A percentile compares a stretch with the other conserved stretches of the same genome.
phyloP scores from a whole-genome alignment of 1,140 invertebrate genomes.

The Drosophila nigrodunni region DNA sequence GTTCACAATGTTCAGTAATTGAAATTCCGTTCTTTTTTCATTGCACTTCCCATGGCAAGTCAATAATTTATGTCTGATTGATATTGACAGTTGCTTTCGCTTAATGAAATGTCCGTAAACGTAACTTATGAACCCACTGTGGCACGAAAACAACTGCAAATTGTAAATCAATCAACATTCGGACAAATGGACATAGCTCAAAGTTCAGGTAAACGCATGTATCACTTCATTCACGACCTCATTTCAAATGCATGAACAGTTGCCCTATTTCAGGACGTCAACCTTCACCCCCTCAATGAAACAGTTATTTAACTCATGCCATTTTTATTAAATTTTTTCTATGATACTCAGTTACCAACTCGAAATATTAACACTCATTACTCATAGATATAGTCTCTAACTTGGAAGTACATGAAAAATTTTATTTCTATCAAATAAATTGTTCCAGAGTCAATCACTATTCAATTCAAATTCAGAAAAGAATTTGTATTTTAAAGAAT shows the following conservation, averaged over 20 bases:
- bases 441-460: too few relatives aligned
- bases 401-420: too few relatives aligned
- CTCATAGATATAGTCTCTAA: too few relatives aligned
- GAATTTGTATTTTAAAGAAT: too few relatives aligned
- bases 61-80: slow-evolving; percentile 9
- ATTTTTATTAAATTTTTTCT: too few relatives aligned
- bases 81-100: slow-evolving; percentile 17
- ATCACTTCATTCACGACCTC: slow-evolving; percentile 19
- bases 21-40: background rate
- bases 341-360: too few relatives aligned
- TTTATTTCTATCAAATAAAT: too few relatives aligned
- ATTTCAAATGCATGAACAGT: slow-evolving; percentile 41
- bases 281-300: background rate
- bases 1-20: background rate
- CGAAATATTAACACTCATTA: too few relatives aligned
- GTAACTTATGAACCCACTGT: slow-evolving; percentile 53
- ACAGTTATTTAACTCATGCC: background rate
- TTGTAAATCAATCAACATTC: slow-evolving; percentile 73
- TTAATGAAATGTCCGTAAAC: slow-evolving; percentile 25
- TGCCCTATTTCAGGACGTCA: background rate
- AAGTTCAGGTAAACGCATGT: background rate
- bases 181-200: slow-evolving; percentile 10
- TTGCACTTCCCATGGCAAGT: background rate
- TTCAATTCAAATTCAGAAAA: too few relatives aligned
- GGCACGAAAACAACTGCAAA: slow-evolving; percentile 31